A percentile compares a stretch with the other conserved stretches of the same genome.
These are phyloP conservation scores for Drosophila kambysellisi DNA, from an alignment of 2,888 invertebrate species.

Conservation along the genomic window DNA sequence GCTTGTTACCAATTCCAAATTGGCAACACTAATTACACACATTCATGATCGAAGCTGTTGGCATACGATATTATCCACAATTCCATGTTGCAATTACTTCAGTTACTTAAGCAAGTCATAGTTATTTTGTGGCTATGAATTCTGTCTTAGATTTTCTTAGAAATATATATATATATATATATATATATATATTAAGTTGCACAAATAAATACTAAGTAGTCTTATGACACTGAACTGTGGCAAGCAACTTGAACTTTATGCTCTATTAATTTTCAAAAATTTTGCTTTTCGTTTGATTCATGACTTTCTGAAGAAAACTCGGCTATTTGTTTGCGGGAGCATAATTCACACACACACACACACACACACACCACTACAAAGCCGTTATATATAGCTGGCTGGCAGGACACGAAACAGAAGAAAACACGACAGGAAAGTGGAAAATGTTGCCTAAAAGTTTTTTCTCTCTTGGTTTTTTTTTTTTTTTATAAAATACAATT, in stretches of 20 bases:
- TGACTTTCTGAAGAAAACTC: slow-evolving; percentile 9
- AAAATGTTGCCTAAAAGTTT: slow-evolving; percentile 30
- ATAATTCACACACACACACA: slow-evolving; percentile 14
- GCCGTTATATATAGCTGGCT: slow-evolving; percentile 16
- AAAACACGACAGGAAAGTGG: slow-evolving; percentile 24
- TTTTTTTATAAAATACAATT: too few relatives aligned
- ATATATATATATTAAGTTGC: background rate
- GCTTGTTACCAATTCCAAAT: background rate
- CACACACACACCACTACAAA: background rate
- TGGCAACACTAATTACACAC: background rate
- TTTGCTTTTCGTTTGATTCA: slow-evolving; percentile 10
- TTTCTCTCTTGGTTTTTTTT: background rate
- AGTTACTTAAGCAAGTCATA: too few relatives aligned
- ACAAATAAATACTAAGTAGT: background rate
- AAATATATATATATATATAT: background rate
- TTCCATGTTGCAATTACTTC: background rate
- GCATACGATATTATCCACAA: background rate
- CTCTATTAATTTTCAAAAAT: slow-evolving; percentile 9
- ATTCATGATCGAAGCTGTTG: background rate
- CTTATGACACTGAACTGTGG: background rate
- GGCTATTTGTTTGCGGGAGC: slow-evolving; percentile 19
- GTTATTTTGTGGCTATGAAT: background rate
- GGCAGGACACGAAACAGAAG: slow-evolving; percentile 7
- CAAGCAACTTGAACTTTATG: slow-evolving; percentile 2
- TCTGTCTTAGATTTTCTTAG: background rate